A percentile compares a stretch with the other conserved stretches of the same genome.
Evolutionary conservation across 2,888 invertebrate species (phyloP).

Genomic region (Electrophaes corylata): DNA sequence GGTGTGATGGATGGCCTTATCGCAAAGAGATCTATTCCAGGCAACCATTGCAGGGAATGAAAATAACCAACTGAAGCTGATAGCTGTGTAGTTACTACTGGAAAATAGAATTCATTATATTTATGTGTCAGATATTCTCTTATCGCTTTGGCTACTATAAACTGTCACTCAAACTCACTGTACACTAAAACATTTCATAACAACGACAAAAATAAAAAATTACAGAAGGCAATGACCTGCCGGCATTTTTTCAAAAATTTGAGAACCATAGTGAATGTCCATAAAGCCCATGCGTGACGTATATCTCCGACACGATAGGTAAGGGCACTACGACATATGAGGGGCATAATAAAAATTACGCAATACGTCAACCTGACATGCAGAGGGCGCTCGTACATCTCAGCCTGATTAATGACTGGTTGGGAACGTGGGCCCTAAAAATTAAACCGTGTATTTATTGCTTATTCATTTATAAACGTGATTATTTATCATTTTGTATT

Average conservation of each 20-base stretch:
- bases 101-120: too few relatives aligned
- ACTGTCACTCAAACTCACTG: too few relatives aligned
- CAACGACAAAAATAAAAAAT: too few relatives aligned
- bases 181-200: too few relatives aligned
- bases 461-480: conserved; percentile 55
- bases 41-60: too few relatives aligned
- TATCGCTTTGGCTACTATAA: too few relatives aligned
- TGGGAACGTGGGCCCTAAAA: conserved; percentile 55
- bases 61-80: too few relatives aligned
- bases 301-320: conserved; percentile 22
- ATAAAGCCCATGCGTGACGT: conserved; percentile 17
- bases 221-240: not conserved
- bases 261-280: conserved; percentile 1
- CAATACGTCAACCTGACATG: conserved; percentile 67
- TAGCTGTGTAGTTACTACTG: too few relatives aligned
- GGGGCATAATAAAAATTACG: conserved; percentile 65
- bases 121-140: too few relatives aligned
- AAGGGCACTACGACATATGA: conserved; percentile 22
- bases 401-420: conserved; percentile 68
- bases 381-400: conserved; percentile 44
- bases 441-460: conserved; percentile 67
- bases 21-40: too few relatives aligned
- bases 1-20: too few relatives aligned
- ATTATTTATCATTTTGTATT: too few relatives aligned
- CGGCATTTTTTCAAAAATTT: not conserved